Percentiles rank a stretch among this genome's conserved stretches.
Conservation (phyloP, 1,140 invertebrate genomes). For the Parapsyche elsis region DNA sequence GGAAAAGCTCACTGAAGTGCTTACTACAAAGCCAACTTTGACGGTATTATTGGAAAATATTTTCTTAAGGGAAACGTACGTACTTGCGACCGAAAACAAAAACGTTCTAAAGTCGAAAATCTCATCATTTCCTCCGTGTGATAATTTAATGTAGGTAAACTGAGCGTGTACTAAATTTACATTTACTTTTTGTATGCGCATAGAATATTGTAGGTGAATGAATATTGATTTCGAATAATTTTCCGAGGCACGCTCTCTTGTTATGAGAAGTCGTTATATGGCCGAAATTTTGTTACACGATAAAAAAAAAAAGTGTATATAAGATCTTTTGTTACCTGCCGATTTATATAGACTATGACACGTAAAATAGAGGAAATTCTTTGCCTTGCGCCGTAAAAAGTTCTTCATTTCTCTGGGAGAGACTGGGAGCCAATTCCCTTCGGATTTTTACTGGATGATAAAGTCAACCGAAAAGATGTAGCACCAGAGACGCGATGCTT, state of each 20-base stretch:
- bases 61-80: not conserved
- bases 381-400: not conserved
- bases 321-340: slow-evolving; percentile 24
- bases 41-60: not conserved
- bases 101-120: no score
- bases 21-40: not conserved
- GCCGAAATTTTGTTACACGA: slow-evolving; percentile 9
- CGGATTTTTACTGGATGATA: slow-evolving; percentile 25
- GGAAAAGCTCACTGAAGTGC: not conserved
- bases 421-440: slow-evolving; percentile 24
- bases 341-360: slow-evolving; percentile 33
- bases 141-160: no score
- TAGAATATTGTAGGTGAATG: not conserved
- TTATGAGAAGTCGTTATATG: not conserved
- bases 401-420: slow-evolving; percentile 25
- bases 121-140: no score
- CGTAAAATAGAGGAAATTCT: slow-evolving; percentile 34
- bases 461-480: slow-evolving; percentile 28
- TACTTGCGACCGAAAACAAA: no score
- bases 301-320: slow-evolving; percentile 18
- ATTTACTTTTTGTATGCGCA: no score
- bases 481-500: not conserved
- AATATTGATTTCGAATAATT: slow-evolving; percentile 13
- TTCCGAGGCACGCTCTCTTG: slow-evolving; percentile 19
- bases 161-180: no score